phyloP scores from a whole-genome alignment of 2,888 invertebrate species.

The Chymomyza amoena region DNA sequence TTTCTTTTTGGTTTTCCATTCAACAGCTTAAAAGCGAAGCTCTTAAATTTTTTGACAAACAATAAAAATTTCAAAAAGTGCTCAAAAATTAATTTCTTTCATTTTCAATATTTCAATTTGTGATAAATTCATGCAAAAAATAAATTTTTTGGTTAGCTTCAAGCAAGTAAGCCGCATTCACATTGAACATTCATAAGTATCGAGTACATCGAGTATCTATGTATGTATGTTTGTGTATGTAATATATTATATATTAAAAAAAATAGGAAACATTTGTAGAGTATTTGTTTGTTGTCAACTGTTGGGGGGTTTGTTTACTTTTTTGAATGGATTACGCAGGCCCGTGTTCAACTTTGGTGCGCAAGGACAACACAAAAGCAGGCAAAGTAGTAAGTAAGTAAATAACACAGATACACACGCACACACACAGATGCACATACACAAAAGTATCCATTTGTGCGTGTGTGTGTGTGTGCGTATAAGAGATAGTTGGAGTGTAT shows the following conservation, averaged over 20 bases:
- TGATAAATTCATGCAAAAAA: background rate
- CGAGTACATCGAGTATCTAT: no score
- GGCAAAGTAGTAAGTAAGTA: conserved; percentile 10
- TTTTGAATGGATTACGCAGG: conserved; percentile 78
- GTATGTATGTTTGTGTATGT: no score
- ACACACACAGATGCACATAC: conserved; percentile 9
- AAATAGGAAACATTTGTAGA: conserved; percentile 29
- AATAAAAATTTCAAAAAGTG: no score
- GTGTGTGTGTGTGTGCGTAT: background rate
- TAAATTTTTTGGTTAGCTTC: background rate
- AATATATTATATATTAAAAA: background rate
- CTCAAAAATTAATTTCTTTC: no score
- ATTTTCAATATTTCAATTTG: no score
- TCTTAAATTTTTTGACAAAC: no score
- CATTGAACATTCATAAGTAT: conserved; percentile 24
- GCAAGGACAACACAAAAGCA: conserved; percentile 34
- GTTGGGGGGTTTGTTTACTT: conserved; percentile 70
- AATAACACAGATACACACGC: conserved; percentile 10
- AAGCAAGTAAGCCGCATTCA: background rate
- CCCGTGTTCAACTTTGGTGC: conserved; percentile 77
- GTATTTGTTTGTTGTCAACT: conserved; percentile 35
- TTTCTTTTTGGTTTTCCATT: background rate
- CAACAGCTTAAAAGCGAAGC: no score
- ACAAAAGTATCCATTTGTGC: background rate
- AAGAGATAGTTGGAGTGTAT: background rate